These are phyloP conservation scores for Drosophila lacertosa DNA, from an alignment of 1,140 invertebrate species.

Conservation along the genomic window DNA sequence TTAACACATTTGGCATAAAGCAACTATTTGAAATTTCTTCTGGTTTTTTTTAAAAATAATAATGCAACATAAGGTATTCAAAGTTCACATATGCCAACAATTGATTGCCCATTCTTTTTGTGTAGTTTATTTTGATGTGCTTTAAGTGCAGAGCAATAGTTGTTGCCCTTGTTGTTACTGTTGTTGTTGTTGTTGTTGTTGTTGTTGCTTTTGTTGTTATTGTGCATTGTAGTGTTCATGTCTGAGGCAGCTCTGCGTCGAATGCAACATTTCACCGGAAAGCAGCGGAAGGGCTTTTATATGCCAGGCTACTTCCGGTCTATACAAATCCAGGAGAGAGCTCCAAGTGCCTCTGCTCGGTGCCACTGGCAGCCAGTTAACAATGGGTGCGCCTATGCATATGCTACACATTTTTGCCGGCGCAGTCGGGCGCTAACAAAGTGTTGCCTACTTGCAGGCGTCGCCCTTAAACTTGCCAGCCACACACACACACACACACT, in stretches of 20 bases:
- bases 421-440: conserved; percentile 54
- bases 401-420: conserved; percentile 48
- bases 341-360: conserved; percentile 54
- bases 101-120: conserved; percentile 17
- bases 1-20: no score
- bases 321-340: conserved; percentile 62
- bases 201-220: conserved; percentile 19
- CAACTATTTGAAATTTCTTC: no score
- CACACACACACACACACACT: no score
- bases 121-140: conserved; percentile 44
- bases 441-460: conserved; percentile 52
- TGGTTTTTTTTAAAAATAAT: no score
- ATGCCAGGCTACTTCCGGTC: conserved; percentile 73
- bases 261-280: conserved; percentile 80
- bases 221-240: conserved; percentile 64
- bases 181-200: conserved; percentile 3
- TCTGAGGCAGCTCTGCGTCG: conserved; percentile 58
- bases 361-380: conserved; percentile 38
- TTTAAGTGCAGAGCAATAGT: conserved; percentile 39
- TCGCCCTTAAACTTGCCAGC: conserved; percentile 66
- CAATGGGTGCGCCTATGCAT: conserved; percentile 68
- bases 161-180: conserved; percentile 28
- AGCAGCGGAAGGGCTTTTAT: conserved; percentile 76
- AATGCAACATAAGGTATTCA: neutral
- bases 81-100: neutral